phyloP scores from a whole-genome alignment of 2,797 vertebrate species.

The Phoxinus dragarum region DNA sequence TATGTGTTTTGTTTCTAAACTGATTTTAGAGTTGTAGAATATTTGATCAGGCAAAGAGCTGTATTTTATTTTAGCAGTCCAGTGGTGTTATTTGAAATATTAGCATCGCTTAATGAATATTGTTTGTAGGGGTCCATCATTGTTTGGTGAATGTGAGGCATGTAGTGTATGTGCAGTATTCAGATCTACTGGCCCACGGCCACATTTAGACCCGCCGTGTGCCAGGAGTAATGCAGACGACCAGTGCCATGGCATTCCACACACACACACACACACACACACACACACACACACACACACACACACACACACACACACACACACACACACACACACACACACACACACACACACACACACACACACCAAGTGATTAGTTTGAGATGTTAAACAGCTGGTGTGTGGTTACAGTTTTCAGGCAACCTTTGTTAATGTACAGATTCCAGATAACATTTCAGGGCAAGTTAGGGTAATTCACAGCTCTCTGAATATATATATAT shows the following conservation, averaged over 20 bases:
- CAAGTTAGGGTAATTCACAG: no score
- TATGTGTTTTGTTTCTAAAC: no score
- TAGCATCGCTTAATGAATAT: neutral
- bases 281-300: no score
- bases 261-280: neutral
- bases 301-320: no score
- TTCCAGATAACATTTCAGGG: no score
- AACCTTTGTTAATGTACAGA: no score
- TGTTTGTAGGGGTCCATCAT: neutral
- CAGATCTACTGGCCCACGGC: conserved; percentile 21
- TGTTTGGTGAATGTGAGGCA: conserved; percentile 10
- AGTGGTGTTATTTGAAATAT: neutral
- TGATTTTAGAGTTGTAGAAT: no score
- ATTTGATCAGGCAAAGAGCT: neutral
- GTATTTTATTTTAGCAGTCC: neutral
- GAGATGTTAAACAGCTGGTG: neutral
- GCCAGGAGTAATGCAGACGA: no score
- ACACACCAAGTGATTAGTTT: neutral
- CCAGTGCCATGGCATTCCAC: neutral
- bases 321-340: no score
- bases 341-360: no score
- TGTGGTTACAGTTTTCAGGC: no score
- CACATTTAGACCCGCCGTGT: conserved; percentile 50
- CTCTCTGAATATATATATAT: no score
- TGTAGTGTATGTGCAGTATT: conserved; percentile 44